phyloP scores from a whole-genome alignment of 1,140 invertebrate species.

The Euura saliciscinereae region DNA sequence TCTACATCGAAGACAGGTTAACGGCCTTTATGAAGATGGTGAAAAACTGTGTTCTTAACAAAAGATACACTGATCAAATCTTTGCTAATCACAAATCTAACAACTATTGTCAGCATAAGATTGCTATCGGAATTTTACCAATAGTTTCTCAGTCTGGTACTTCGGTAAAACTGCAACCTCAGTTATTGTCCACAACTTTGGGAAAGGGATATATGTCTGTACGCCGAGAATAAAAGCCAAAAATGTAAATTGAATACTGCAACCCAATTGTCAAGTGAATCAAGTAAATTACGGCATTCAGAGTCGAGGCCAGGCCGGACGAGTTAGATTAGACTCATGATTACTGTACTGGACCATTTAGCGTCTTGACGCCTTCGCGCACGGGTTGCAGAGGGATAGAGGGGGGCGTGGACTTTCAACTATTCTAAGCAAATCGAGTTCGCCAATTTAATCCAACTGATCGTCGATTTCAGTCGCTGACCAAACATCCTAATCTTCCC shows the following conservation, averaged over 20 bases:
- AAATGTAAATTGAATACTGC: slow-evolving; percentile 26
- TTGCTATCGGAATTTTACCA: too few relatives aligned
- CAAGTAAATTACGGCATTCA: slow-evolving; percentile 35
- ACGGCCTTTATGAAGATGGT: too few relatives aligned
- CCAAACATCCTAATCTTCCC: not conserved
- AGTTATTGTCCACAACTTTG: too few relatives aligned
- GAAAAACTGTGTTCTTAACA: too few relatives aligned
- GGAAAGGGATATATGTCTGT: not conserved
- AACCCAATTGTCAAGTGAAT: slow-evolving; percentile 39
- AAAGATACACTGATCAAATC: too few relatives aligned
- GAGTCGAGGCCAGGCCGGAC: slow-evolving; percentile 43
- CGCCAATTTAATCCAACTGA: not conserved
- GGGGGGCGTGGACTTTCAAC: not conserved
- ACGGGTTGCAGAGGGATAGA: not conserved
- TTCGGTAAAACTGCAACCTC: too few relatives aligned
- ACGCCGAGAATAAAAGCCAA: not conserved
- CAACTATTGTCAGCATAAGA: too few relatives aligned
- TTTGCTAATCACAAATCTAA: too few relatives aligned
- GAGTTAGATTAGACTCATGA: slow-evolving; percentile 48
- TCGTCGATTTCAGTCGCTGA: not conserved
- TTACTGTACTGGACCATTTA: not conserved
- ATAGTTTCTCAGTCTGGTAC: too few relatives aligned
- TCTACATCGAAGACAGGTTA: too few relatives aligned
- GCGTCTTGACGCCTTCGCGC: slow-evolving; percentile 6
- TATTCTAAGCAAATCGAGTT: not conserved